A percentile compares a stretch with the other conserved stretches of the same genome.
These are phyloP conservation scores for Apodemus agrarius DNA, from an alignment of 2,797 vertebrate species.

Conservation along the genomic window DNA sequence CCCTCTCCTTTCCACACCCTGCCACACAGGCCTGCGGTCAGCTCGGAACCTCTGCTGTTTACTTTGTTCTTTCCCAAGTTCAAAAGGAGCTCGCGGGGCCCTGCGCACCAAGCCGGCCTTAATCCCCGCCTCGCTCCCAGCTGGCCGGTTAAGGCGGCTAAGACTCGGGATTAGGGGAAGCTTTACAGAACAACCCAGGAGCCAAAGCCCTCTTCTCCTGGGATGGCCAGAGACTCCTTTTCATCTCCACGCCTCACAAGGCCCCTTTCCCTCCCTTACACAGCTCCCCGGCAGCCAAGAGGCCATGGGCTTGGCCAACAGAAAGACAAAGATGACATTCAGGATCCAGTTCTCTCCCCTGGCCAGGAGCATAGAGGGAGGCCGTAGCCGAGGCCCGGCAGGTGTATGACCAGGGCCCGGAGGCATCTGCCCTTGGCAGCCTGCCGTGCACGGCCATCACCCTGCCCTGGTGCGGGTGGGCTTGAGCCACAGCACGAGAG, in stretches of 20 bases:
- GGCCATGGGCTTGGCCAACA: conserved; percentile 85
- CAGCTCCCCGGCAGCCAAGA: conserved; percentile 78
- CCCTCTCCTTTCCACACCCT: neutral
- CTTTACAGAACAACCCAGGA: conserved; percentile 88
- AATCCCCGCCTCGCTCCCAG: conserved; percentile 86
- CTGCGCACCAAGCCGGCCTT: conserved; percentile 86
- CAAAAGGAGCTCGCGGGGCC: conserved; percentile 87
- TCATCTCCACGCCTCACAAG: conserved; percentile 88
- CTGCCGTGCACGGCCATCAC: neutral
- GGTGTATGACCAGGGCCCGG: conserved; percentile 12
- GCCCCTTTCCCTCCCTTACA: conserved; percentile 79
- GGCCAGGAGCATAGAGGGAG: conserved; percentile 4
- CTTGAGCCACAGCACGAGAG: fast-evolving
- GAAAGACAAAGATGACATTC: conserved; percentile 79
- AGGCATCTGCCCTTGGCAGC: neutral
- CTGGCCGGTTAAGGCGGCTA: conserved; percentile 89
- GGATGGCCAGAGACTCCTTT: conserved; percentile 86
- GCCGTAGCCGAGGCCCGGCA: neutral
- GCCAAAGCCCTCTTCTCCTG: conserved; percentile 85
- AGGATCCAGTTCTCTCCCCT: conserved; percentile 20
- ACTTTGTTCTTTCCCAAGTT: conserved; percentile 88
- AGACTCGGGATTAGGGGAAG: conserved; percentile 88
- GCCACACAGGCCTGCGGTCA: conserved; percentile 81
- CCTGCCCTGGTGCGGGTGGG: neutral
- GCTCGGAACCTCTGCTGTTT: conserved; percentile 87